Evolutionary conservation across 1,140 invertebrate species (phyloP), one percentile per base, ranked within the genome.

Genomic region (Drosophila sucinea): DNA sequence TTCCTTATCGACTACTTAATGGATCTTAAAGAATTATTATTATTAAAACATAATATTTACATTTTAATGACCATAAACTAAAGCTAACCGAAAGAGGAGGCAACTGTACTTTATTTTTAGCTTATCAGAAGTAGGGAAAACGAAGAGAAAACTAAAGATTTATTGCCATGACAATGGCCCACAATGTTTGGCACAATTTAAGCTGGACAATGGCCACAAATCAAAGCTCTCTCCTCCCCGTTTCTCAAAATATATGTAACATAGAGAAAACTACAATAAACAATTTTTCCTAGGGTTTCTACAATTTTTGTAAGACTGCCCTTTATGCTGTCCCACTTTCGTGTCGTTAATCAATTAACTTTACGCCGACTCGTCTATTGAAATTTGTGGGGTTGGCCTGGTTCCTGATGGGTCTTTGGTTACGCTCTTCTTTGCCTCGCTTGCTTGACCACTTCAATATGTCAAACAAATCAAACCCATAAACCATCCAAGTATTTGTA

Each of bases 331-430:
- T 68, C 25, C 76, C 58, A 76, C 41, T 76, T 76, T 67, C 67
- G 67, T 87, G 83, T 67, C 72, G 76, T 86, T 83, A 86, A 86
- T 86, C 83, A 86, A 86, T 86, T 86, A 86, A 86, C 83, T 86
- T 83, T 77, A 70, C 67, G 72, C 82, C 71, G 70, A 44, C 64
- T 77, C 44, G 3, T 47, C 23, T 47, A 47, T 25, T 25, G 44
- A 2, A 47, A 25, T 47, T 47, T 44, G 4, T 2, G 33, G 33
- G 33, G 7, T 1, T 8, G 35, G 33, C 7, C 7, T 1, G 33
- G 7, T 6, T 8, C 11, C 10, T 11, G 35, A 11, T 11, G 5
- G 55, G 58, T 60, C 6, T 40, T 58, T 40, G 51, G 82, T 82
- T 69, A 82, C 76, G 82, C 82, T 79, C 55, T 63, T 69, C 64